Percentiles rank a stretch among this genome's conserved stretches.
phyloP scores from a whole-genome alignment of 2,113 vertebrate species.

The Coracopsis vasa region DNA sequence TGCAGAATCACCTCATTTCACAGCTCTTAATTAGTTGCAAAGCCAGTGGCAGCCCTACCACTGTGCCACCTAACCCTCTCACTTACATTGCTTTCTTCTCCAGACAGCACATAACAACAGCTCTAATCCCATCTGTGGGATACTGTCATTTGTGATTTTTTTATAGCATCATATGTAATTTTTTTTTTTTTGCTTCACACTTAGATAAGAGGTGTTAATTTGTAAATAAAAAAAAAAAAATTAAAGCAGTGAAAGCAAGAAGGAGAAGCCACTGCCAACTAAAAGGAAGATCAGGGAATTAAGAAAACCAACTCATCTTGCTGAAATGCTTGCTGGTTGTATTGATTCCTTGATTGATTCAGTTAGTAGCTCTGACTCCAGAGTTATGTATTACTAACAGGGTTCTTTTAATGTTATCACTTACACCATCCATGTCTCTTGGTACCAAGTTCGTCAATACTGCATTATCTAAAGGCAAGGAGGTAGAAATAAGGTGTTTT shows the following conservation, averaged over 20 bases:
- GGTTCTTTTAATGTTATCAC: background rate
- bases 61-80: background rate
- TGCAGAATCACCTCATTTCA: background rate
- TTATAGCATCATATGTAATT: background rate
- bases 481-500: background rate
- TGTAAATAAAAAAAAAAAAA: slow-evolving; percentile 16
- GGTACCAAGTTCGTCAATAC: background rate
- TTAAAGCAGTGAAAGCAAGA: background rate
- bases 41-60: background rate
- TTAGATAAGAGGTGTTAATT: slow-evolving; percentile 20
- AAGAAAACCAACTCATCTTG: background rate
- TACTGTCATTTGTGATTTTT: background rate
- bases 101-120: background rate
- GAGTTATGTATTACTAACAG: background rate
- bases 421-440: background rate
- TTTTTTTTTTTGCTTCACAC: background rate
- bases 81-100: background rate
- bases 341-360: background rate
- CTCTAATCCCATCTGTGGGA: background rate
- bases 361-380: background rate
- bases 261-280: background rate
- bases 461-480: background rate
- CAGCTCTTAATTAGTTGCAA: background rate
- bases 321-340: background rate
- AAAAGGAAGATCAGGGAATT: background rate